phyloP scores from a whole-genome alignment of 2,113 vertebrate species.

The Formicarius rufipectus region DNA sequence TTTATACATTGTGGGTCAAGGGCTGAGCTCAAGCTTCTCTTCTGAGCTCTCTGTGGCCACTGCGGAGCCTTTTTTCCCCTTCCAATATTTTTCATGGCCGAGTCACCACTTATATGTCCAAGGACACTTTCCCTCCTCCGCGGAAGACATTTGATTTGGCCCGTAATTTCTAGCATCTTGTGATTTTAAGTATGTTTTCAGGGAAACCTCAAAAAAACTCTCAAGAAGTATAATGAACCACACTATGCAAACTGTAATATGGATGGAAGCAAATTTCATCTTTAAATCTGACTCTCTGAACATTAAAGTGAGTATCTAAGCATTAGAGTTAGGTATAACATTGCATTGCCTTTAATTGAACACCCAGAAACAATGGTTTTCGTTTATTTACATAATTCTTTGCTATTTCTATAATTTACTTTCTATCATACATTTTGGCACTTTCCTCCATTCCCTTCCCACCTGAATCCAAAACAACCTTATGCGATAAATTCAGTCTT shows the following conservation, averaged over 20 bases:
- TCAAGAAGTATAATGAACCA: neutral
- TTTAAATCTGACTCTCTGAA: neutral
- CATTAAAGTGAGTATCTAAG: neutral
- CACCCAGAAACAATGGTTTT: neutral
- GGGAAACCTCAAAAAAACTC: slow-evolving; percentile 30
- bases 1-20: slow-evolving; percentile 28
- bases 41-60: neutral
- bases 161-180: slow-evolving; percentile 27
- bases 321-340: neutral
- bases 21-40: neutral
- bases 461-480: neutral
- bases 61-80: accelerated
- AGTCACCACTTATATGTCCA: neutral
- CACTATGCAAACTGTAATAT: neutral
- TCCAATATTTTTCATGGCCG: neutral
- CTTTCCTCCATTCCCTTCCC: neutral
- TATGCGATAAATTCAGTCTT: neutral
- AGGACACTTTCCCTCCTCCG: neutral
- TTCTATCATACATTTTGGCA: neutral
- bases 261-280: neutral
- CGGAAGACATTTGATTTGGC: neutral
- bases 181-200: slow-evolving; percentile 1
- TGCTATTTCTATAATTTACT: neutral
- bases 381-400: neutral
- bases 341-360: neutral